Evolutionary conservation across 2,113 vertebrate genomes (phyloP).

Genomic region (Aleadryas rufinucha): DNA sequence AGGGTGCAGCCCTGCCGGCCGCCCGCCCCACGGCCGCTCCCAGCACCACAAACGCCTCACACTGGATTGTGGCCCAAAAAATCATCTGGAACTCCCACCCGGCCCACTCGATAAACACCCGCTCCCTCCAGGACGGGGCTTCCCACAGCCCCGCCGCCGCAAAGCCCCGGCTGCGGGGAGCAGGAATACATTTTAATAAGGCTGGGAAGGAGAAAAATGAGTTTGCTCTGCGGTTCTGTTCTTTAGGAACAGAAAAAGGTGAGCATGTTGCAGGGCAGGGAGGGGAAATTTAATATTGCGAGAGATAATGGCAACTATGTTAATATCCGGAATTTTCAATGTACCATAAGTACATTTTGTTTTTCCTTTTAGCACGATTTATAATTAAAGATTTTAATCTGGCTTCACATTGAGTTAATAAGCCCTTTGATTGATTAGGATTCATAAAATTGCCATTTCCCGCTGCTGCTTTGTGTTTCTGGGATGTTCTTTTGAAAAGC

Average conservation of each 20-base stretch:
- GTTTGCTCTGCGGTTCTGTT: conserved; percentile 71
- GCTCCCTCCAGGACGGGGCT: conserved; percentile 44
- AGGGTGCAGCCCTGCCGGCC: conserved; percentile 64
- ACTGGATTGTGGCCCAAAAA: background rate
- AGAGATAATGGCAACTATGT: conserved; percentile 83
- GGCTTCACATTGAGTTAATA: conserved; percentile 87
- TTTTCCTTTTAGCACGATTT: conserved; percentile 86
- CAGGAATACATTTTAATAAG: conserved; percentile 73
- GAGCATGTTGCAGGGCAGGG: conserved; percentile 67
- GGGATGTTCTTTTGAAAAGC: conserved; percentile 80
- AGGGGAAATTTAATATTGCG: conserved; percentile 77
- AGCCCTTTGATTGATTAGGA: conserved; percentile 86
- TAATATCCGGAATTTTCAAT: conserved; percentile 86
- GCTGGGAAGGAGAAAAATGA: conserved; percentile 61
- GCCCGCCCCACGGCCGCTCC: conserved; percentile 48
- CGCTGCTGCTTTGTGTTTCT: conserved; percentile 80
- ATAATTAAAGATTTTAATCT: conserved; percentile 91
- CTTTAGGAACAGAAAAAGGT: conserved; percentile 76
- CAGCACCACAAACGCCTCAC: conserved; percentile 53
- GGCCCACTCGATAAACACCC: conserved; percentile 52
- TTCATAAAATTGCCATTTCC: conserved; percentile 87
- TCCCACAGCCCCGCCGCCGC: conserved; percentile 27
- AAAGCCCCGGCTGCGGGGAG: background rate
- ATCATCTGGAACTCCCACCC: background rate
- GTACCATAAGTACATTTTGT: conserved; percentile 83